A percentile compares a stretch with the other conserved stretches of the same genome.
These are phyloP conservation scores for Lutraria rhynchaena DNA, from an alignment of 1,140 invertebrate genomes.

Conservation along the genomic window DNA sequence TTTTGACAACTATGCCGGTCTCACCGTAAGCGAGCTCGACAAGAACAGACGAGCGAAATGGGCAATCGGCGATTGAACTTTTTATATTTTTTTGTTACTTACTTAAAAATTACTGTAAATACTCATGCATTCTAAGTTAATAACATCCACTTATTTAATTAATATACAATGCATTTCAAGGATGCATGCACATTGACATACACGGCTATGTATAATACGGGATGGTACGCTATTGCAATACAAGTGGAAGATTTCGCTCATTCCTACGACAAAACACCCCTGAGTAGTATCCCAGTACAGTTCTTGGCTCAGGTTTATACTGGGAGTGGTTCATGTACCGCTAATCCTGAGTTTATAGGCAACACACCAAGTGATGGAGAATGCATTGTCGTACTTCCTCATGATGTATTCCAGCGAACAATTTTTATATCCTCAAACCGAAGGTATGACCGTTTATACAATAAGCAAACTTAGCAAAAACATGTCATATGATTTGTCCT, in stretches of 20 bases:
- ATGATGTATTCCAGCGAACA: not conserved
- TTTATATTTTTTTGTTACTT: no score
- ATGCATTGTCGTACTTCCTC: not conserved
- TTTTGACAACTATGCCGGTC: no score
- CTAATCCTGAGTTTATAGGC: not conserved
- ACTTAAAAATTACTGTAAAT: no score
- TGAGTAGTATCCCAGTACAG: constrained; percentile 55
- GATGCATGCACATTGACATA: constrained; percentile 34
- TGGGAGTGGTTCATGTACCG: not conserved
- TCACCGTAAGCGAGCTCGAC: no score
- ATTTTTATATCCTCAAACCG: not conserved
- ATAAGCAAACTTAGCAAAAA: no score
- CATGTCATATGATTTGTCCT: no score
- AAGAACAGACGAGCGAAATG: no score
- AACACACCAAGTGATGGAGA: not conserved
- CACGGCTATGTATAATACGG: not conserved
- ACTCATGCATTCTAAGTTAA: no score
- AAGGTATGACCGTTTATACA: not conserved
- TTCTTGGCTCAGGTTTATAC: constrained; percentile 47
- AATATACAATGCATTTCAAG: no score
- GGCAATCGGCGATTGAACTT: no score
- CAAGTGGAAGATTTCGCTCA: constrained; percentile 56
- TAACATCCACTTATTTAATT: no score
- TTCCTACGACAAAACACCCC: not conserved
- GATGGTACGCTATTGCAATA: constrained; percentile 56